These are phyloP conservation scores for Thermophis baileyi DNA, from an alignment of 2,113 vertebrate genomes.

Conservation along the genomic window DNA sequence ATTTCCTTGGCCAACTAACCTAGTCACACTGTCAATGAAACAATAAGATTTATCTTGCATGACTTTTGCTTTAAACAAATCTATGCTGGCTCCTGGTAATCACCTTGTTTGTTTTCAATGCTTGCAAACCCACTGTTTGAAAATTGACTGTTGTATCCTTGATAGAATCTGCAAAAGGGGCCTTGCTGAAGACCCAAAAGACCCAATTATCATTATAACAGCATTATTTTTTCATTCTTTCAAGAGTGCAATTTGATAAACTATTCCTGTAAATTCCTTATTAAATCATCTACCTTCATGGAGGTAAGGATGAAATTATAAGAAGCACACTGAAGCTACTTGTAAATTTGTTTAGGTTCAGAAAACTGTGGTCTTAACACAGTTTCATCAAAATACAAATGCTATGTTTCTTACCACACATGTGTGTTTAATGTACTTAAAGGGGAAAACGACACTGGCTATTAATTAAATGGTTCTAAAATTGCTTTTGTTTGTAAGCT, in stretches of 20 bases:
- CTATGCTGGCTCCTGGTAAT: neutral
- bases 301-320: conserved; percentile 28
- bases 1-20: neutral
- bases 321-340: conserved; percentile 45
- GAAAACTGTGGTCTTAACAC: conserved; percentile 60
- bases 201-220: neutral
- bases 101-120: neutral
- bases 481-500: conserved; percentile 59
- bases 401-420: conserved; percentile 68
- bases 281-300: conserved; percentile 28
- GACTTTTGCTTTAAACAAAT: neutral
- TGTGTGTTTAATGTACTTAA: conserved; percentile 64
- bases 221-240: neutral
- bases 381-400: conserved; percentile 49
- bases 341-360: conserved; percentile 56
- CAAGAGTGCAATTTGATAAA: neutral
- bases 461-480: conserved; percentile 66
- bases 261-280: conserved; percentile 3
- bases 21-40: neutral
- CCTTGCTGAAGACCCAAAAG: neutral
- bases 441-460: conserved; percentile 48
- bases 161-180: neutral
- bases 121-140: neutral
- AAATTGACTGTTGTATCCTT: neutral
- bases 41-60: neutral